These are phyloP conservation scores for Phalacrocorax pelagicus DNA, from an alignment of 2,113 vertebrate genomes.

Conservation along the genomic window DNA sequence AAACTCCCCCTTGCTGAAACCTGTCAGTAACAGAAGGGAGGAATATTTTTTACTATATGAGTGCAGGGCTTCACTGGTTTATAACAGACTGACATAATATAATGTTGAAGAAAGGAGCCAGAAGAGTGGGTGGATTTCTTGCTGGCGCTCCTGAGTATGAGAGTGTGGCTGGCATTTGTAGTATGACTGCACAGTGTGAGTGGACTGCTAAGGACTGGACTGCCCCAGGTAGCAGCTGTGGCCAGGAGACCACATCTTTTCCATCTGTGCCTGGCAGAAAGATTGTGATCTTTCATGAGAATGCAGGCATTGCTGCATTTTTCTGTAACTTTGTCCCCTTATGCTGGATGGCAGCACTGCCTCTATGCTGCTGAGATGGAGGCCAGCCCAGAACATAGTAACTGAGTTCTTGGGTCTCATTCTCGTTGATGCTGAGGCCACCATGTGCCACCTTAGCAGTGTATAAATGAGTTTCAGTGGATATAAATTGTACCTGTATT, in stretches of 20 bases:
- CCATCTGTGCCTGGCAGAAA: background rate
- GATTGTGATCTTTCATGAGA: fast-evolving
- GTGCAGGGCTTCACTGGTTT: background rate
- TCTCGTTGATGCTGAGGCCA: background rate
- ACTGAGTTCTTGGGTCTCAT: fast-evolving
- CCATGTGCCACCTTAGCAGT: fast-evolving
- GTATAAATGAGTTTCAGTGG: background rate
- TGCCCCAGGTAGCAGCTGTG: background rate
- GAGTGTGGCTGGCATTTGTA: background rate
- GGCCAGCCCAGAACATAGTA: background rate
- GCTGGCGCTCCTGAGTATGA: fast-evolving
- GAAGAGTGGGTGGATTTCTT: background rate
- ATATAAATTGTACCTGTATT: background rate
- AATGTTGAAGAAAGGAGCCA: background rate
- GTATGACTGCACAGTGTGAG: fast-evolving
- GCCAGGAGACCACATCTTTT: background rate
- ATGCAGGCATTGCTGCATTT: fast-evolving
- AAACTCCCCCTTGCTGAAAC: background rate
- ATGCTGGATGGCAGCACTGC: background rate
- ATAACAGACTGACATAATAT: background rate
- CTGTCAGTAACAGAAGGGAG: background rate
- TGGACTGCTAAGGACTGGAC: background rate
- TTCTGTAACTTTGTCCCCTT: background rate
- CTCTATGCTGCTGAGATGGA: background rate
- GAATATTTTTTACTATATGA: background rate